A percentile compares a stretch with the other conserved stretches of the same genome.
Conservation (phyloP, 2,888 invertebrate species). For the Choreutis nemorana region DNA sequence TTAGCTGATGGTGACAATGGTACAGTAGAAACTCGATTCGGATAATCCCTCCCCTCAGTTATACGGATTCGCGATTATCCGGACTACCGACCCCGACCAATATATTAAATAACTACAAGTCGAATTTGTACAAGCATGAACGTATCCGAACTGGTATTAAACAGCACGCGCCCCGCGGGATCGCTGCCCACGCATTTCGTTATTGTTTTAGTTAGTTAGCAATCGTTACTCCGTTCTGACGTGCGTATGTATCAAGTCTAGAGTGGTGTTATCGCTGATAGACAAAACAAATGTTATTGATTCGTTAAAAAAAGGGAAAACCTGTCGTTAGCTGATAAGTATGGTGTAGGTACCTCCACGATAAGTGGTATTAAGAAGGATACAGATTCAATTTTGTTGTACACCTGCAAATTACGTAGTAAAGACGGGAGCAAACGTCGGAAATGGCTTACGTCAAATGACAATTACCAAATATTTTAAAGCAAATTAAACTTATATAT, state of each 20-base stretch:
- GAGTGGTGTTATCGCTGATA: conserved; percentile 17
- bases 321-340: conserved; percentile 16
- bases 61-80: no score
- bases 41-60: no score
- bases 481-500: not conserved
- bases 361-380: conserved; percentile 19
- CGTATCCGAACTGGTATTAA: conserved; percentile 3
- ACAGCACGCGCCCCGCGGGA: not conserved
- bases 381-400: conserved; percentile 16
- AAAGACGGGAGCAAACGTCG: conserved; percentile 16
- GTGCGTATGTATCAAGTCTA: conserved; percentile 7
- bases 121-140: conserved; percentile 3
- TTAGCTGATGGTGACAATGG: no score
- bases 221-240: not conserved
- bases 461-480: conserved; percentile 5
- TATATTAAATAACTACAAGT: no score
- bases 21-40: no score
- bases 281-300: conserved; percentile 18
- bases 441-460: conserved; percentile 11
- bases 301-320: conserved; percentile 17
- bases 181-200: conserved; percentile 2
- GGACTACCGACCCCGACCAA: no score
- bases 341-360: conserved; percentile 18
- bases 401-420: conserved; percentile 15
- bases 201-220: conserved; percentile 2